A percentile compares a stretch with the other conserved stretches of the same genome.
Evolutionary conservation across 2,113 vertebrate species (phyloP).

Genomic region (Eretmochelys imbricata): DNA sequence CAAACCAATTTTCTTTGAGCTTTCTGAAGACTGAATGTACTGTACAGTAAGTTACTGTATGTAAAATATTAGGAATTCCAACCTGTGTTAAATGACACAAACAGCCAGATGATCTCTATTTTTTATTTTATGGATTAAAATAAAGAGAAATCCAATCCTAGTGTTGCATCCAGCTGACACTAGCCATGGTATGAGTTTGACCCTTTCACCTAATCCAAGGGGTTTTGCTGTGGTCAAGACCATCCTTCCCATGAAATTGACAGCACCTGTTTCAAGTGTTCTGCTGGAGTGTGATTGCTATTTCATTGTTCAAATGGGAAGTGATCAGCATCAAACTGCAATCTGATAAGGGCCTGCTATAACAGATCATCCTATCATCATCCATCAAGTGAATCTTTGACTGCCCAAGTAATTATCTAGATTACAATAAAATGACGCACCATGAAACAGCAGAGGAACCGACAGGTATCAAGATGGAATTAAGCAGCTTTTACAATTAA

Average conservation of each 20-base stretch:
- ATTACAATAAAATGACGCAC: background rate
- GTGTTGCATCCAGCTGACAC: background rate
- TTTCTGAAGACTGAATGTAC: background rate
- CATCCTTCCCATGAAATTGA: background rate
- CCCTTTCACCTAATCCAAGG: background rate
- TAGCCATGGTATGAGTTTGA: background rate
- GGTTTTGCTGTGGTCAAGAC: background rate
- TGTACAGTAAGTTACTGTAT: background rate
- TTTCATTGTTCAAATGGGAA: background rate
- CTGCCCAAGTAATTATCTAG: background rate
- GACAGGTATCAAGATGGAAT: background rate
- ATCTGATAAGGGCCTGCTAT: background rate
- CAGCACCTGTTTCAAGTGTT: background rate
- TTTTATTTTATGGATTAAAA: background rate
- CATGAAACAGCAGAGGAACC: background rate
- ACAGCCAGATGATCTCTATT: background rate
- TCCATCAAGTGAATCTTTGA: background rate
- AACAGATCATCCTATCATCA: background rate
- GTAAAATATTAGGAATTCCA: background rate
- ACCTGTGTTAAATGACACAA: background rate
- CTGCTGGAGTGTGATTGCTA: background rate
- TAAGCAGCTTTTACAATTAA: background rate
- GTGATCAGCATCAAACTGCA: background rate
- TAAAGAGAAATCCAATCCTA: background rate
- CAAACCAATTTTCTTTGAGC: background rate